These are phyloP conservation scores for Ceratoteleas bidentatus DNA, from an alignment of 1,140 invertebrate species.

Conservation along the genomic window DNA sequence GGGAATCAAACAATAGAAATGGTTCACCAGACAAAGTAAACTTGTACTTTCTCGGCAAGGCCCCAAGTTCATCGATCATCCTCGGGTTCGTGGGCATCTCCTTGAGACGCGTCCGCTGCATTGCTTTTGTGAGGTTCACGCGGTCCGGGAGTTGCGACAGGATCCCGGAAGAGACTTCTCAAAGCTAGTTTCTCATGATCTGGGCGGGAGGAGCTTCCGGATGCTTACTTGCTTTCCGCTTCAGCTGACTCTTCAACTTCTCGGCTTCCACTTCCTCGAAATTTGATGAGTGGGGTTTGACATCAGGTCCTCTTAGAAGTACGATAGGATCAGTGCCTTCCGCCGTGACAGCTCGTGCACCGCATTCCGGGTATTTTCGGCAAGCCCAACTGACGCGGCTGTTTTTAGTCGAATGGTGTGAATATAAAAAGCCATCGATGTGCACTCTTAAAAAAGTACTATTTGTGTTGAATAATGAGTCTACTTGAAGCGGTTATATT, in stretches of 20 bases:
- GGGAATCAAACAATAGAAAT: too few species aligned
- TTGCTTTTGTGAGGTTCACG: conserved; percentile 4
- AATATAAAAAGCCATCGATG: conserved; percentile 8
- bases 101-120: conserved; percentile 4
- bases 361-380: conserved; percentile 6
- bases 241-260: background rate
- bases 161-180: conserved; percentile 8
- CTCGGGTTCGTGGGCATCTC: conserved; percentile 4
- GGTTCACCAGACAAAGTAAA: too few species aligned
- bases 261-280: background rate
- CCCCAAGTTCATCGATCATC: conserved; percentile 3
- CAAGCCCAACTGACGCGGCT: background rate
- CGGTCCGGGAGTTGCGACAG: conserved; percentile 9
- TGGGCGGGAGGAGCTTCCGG: conserved; percentile 8
- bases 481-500: too few species aligned
- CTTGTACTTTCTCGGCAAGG: too few species aligned
- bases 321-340: too few species aligned
- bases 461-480: too few species aligned
- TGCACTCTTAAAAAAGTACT: too few species aligned
- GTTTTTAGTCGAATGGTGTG: background rate
- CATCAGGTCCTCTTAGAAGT: too few species aligned
- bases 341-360: conserved; percentile 1
- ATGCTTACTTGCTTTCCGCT: background rate
- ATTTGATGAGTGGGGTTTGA: background rate
- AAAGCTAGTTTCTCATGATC: background rate